A percentile compares a stretch with the other conserved stretches of the same genome.
phyloP scores from a whole-genome alignment of 2,113 vertebrate species.

The Reinhardtius hippoglossoides region DNA sequence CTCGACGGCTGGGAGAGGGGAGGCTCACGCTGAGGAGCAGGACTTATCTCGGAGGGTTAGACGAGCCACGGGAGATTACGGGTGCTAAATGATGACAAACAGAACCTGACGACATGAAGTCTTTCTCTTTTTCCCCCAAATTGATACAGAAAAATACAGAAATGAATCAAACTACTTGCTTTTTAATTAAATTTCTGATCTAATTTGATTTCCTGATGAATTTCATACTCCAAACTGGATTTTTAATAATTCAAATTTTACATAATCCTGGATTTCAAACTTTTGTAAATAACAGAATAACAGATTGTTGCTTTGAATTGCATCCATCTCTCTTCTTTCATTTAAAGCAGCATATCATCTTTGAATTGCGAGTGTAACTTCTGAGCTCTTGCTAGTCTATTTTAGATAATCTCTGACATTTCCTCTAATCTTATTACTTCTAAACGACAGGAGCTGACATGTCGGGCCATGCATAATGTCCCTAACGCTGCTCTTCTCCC shows the following conservation, averaged over 20 bases:
- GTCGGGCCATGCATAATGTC: background rate
- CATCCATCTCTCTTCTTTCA: too few relatives aligned
- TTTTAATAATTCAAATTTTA: background rate
- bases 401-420: constrained; percentile 11
- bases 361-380: constrained; percentile 5
- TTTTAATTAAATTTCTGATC: background rate
- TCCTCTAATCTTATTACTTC: constrained; percentile 18
- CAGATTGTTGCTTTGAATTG: too few relatives aligned
- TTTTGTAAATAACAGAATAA: too few relatives aligned
- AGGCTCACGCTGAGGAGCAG: constrained; percentile 34
- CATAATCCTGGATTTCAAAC: background rate
- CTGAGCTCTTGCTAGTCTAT: background rate
- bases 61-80: constrained; percentile 44
- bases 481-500: background rate
- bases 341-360: background rate
- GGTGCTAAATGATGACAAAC: constrained; percentile 61
- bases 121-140: background rate
- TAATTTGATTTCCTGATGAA: background rate
- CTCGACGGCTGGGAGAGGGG: constrained; percentile 52
- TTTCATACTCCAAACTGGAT: background rate
- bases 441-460: background rate
- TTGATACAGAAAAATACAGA: background rate
- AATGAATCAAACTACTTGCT: constrained; percentile 10
- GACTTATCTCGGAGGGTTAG: constrained; percentile 51
- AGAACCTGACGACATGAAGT: constrained; percentile 22